phyloP scores from a whole-genome alignment of 2,113 vertebrate species.

The Menura novaehollandiae region DNA sequence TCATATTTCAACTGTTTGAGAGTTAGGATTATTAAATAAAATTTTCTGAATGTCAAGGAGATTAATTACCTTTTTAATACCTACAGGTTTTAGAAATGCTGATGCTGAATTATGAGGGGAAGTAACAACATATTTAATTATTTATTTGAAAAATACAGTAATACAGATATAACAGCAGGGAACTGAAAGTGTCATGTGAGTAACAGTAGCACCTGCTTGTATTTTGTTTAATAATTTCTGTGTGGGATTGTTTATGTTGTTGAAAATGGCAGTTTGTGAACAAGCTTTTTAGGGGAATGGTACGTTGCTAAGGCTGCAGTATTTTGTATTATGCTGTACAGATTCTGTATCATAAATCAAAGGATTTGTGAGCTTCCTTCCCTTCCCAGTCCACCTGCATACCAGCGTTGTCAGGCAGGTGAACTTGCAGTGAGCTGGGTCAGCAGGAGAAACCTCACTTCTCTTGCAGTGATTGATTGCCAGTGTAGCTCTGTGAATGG shows the following conservation, averaged over 20 bases:
- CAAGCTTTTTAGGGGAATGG: background rate
- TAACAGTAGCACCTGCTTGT: background rate
- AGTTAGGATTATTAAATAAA: background rate
- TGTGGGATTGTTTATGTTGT: background rate
- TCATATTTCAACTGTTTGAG: background rate
- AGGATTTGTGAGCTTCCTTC: background rate
- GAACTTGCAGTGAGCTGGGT: background rate
- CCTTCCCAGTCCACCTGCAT: background rate
- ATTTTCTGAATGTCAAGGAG: background rate
- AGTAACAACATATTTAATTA: background rate
- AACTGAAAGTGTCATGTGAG: background rate
- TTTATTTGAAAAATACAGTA: too few relatives aligned
- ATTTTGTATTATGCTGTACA: background rate
- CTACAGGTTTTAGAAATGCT: background rate
- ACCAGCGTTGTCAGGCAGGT: background rate
- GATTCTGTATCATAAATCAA: background rate
- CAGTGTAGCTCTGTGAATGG: background rate
- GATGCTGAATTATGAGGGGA: background rate
- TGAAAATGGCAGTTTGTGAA: background rate
- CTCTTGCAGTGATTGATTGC: background rate
- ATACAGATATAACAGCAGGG: background rate
- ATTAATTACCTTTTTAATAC: background rate
- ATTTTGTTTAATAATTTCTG: background rate
- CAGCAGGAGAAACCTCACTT: background rate
- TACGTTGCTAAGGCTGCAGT: fast-evolving